Percentiles rank a stretch among this genome's conserved stretches.
Conservation (phyloP, 2,797 vertebrate species). For the Okamejei kenojei region DNA sequence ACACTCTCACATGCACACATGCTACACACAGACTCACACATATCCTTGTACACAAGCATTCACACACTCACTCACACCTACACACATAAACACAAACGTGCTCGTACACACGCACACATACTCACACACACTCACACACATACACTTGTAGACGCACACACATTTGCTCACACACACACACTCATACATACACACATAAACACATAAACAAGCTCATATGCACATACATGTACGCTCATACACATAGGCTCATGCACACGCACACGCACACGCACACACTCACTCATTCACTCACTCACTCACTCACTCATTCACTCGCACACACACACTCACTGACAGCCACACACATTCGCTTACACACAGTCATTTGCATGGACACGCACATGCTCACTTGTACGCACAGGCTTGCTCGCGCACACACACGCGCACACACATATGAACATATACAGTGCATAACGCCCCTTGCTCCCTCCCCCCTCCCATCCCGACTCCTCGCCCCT, state of each 20-base stretch:
- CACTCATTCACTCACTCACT: too few relatives aligned
- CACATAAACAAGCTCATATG: not conserved
- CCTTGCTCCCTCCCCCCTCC: not conserved
- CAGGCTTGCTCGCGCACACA: not conserved
- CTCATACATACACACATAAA: not conserved
- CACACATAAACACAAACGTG: not conserved
- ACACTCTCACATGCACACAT: not conserved
- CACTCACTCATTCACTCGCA: too few relatives aligned
- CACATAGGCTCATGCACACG: not conserved
- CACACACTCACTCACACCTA: not conserved
- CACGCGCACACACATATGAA: not conserved
- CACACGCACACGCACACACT: not conserved
- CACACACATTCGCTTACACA: not conserved
- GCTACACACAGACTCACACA: not conserved
- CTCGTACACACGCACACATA: not conserved
- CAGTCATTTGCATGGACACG: not conserved
- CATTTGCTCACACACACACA: not conserved
- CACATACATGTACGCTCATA: not conserved
- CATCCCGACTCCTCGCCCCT: too few relatives aligned
- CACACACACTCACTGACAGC: too few relatives aligned
- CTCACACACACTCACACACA: not conserved
- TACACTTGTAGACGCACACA: not conserved
- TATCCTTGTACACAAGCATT: not conserved
- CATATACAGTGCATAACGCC: not conserved
- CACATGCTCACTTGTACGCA: not conserved